A percentile compares a stretch with the other conserved stretches of the same genome.
These are phyloP conservation scores for Bufo bufo DNA, from an alignment of 2,113 vertebrate genomes.

Conservation along the genomic window DNA sequence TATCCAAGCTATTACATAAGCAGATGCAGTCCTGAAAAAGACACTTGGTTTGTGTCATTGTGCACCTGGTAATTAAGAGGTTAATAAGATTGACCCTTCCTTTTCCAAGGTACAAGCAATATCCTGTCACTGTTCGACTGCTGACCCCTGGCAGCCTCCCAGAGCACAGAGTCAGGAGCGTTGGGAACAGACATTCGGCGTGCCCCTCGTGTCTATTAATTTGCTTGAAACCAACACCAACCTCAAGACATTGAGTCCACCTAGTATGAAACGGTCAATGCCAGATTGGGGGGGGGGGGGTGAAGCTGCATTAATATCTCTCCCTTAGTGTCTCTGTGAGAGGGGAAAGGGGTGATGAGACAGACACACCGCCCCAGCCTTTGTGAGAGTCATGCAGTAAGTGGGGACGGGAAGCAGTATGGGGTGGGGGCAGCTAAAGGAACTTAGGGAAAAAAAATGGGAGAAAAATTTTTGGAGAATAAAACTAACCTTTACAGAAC, in stretches of 20 bases:
- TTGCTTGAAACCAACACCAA: not conserved
- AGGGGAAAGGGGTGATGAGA: too few species aligned
- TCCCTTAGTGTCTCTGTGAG: too few species aligned
- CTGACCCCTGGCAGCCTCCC: not conserved
- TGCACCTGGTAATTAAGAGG: slow-evolving; percentile 8
- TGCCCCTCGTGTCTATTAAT: not conserved
- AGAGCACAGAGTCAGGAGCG: not conserved
- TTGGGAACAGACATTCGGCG: not conserved
- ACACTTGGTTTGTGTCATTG: slow-evolving; percentile 13
- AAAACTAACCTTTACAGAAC: too few species aligned
- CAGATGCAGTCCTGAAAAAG: not conserved
- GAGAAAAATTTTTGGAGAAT: too few species aligned
- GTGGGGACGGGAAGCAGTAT: too few species aligned
- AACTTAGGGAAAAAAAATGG: too few species aligned
- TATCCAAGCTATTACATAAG: not conserved
- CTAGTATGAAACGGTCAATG: too few species aligned
- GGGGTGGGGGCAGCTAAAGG: too few species aligned
- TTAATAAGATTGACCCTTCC: slow-evolving; percentile 31
- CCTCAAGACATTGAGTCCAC: not conserved
- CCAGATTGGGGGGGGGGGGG: too few species aligned
- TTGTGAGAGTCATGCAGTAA: too few species aligned
- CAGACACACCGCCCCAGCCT: too few species aligned
- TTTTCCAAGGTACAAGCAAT: slow-evolving; percentile 14
- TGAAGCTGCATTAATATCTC: too few species aligned
- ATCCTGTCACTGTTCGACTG: not conserved